Base-by-base conservation (phyloP, 2,888 invertebrate genomes). In the Synanthedon myopaeformis region DNA sequence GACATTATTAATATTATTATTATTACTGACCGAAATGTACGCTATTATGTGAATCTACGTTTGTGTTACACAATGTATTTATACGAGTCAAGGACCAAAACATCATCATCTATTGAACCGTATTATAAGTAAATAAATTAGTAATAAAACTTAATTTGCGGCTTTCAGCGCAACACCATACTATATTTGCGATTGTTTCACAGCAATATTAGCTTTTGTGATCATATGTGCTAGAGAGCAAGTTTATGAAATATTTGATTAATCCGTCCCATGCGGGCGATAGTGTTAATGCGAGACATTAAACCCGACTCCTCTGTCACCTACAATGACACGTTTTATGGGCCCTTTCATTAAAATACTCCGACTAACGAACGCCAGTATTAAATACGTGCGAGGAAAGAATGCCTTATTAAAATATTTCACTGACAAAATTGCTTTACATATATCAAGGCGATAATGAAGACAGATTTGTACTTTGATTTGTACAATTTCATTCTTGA, bases 391-490 rank as follows among this genome's bases (percentile, higher is more conserved):
- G 79, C 73, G 65, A 62, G 64, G 72, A 74, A 80, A 82, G 76
- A 83, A 82, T 82, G 81, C 80, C 79, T 82, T 82, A 84, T 82
- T 80, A 78, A 80, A 83, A 82, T 79, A 75, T 78, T 45, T 45
- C 45, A 12, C 13, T 13, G 45, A 45, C 45, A 45, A 6, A 45
- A 45, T 13, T 13, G 45, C 14, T n/a, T 45, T 45, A n/a, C 35
- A 35, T 35, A 35, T 35, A 35, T 35, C 35, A 35, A 35, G 8
- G 8, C 35, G 35, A 8, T 35, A 35, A 35, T 35, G 8, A 35
- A 35, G 35, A 35, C 10, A 35, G 35, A 35, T 35, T 35, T 35
- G 35, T 35, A 35, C 35, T 10, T 35, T 35, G 35, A 35, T 10
- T 28, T 28, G 28, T 28, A 28, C 5, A 28, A 28, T 28, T 28